phyloP scores from a whole-genome alignment of 2,888 invertebrate genomes.

The Mycalesis mineus region DNA sequence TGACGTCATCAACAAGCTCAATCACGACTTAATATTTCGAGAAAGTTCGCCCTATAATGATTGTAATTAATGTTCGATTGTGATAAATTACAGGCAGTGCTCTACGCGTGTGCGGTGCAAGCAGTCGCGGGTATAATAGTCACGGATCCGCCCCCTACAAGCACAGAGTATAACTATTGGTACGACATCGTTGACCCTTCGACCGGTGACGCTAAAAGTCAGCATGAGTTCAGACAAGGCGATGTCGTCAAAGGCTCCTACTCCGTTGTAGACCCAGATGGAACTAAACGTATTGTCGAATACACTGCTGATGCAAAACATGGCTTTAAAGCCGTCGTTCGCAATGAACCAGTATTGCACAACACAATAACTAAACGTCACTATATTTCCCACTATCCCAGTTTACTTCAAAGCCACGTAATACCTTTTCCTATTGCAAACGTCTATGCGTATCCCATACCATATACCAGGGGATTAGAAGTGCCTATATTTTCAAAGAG shows the following conservation, averaged over 20 bases:
- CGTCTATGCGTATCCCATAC: slow-evolving; percentile 13
- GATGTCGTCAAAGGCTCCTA: slow-evolving; percentile 64
- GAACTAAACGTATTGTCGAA: slow-evolving; percentile 63
- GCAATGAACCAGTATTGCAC: slow-evolving; percentile 50
- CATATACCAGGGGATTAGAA: slow-evolving; percentile 16
- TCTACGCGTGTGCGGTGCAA: slow-evolving; percentile 43
- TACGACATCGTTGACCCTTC: slow-evolving; percentile 75
- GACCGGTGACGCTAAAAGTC: slow-evolving; percentile 67
- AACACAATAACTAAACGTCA: slow-evolving; percentile 13
- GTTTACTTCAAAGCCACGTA: background rate
- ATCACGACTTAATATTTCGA: no score
- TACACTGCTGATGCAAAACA: slow-evolving; percentile 71
- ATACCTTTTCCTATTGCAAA: background rate
- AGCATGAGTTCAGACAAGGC: slow-evolving; percentile 61
- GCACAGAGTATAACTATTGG: slow-evolving; percentile 64
- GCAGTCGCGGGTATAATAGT: slow-evolving; percentile 55
- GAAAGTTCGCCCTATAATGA: no score
- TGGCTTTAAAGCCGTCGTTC: slow-evolving; percentile 75
- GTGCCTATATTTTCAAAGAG: slow-evolving; percentile 28
- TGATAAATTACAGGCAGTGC: slow-evolving; percentile 28
- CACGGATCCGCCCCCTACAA: slow-evolving; percentile 55
- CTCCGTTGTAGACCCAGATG: slow-evolving; percentile 66
- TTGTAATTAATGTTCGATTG: background rate
- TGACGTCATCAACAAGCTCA: no score
- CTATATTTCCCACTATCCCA: slow-evolving; percentile 1